These are phyloP conservation scores for Caenorhabditis sp. DNA, from an alignment of 2,888 invertebrate genomes.

Conservation along the genomic window DNA sequence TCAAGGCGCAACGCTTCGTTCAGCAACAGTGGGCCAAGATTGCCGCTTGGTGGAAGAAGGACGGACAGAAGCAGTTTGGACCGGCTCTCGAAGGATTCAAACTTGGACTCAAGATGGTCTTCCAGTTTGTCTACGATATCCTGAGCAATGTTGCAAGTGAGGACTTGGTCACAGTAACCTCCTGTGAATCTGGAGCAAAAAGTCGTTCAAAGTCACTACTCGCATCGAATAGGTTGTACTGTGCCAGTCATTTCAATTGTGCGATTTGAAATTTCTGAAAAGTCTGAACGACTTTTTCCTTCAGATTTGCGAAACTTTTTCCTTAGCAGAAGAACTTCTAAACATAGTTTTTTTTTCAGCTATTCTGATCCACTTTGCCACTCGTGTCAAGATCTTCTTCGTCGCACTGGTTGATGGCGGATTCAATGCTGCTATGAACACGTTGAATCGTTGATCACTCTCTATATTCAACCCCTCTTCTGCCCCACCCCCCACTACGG, in stretches of 20 bases:
- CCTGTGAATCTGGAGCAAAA: no score
- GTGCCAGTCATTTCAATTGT: no score
- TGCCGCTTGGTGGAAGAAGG: slow-evolving; percentile 65
- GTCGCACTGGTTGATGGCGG: slow-evolving; percentile 41
- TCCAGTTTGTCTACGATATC: slow-evolving; percentile 61
- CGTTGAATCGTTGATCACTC: slow-evolving; percentile 30
- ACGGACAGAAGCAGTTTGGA: slow-evolving; percentile 65
- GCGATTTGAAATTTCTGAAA: no score
- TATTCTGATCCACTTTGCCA: slow-evolving; percentile 2
- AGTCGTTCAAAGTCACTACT: no score
- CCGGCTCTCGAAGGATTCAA: slow-evolving; percentile 49
- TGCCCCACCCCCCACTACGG: slow-evolving; percentile 39
- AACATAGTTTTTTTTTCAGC: background rate
- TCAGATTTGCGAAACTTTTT: no score
- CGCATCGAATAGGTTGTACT: no score
- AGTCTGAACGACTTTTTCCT: no score
- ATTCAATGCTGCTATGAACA: slow-evolving; percentile 58
- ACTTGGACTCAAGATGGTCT: slow-evolving; percentile 59
- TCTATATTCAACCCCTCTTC: background rate
- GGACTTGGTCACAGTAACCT: no score
- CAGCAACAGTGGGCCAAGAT: slow-evolving; percentile 45
- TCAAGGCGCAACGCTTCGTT: slow-evolving; percentile 58
- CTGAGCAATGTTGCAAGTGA: slow-evolving; percentile 29
- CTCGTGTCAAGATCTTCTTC: slow-evolving; percentile 35
- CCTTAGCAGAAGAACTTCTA: background rate